Conservation (phyloP, 1,140 invertebrate species). For the Orius insidiosus region DNA sequence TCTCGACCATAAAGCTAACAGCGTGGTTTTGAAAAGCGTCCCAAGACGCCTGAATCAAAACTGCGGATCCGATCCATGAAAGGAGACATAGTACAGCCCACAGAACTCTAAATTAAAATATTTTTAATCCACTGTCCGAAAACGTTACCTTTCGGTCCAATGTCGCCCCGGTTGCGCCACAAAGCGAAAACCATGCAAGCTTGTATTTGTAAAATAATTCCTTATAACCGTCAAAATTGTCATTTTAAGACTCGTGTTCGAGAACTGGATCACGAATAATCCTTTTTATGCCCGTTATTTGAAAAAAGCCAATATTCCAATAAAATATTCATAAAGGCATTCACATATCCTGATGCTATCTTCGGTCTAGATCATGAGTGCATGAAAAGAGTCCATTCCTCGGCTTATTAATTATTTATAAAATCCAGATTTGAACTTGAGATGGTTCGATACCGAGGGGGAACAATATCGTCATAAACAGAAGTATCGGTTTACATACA, state of each 20-base stretch:
- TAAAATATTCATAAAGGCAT: no score
- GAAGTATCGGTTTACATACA: no score
- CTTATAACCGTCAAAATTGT: slow-evolving; percentile 2
- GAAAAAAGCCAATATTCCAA: no score
- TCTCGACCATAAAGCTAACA: slow-evolving; percentile 23
- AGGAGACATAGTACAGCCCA: slow-evolving; percentile 20
- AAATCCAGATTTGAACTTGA: no score
- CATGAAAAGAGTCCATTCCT: no score
- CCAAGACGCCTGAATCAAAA: slow-evolving; percentile 20
- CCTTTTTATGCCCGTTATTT: no score
- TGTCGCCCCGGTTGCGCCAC: slow-evolving; percentile 27
- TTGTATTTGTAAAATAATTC: slow-evolving; percentile 25
- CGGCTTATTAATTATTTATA: no score
- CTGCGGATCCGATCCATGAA: slow-evolving; percentile 16
- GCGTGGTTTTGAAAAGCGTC: slow-evolving; percentile 21
- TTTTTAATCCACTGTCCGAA: no score
- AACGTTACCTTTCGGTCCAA: slow-evolving; percentile 31
- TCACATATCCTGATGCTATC: no score
- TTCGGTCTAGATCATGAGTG: no score
- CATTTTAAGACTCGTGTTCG: neutral
- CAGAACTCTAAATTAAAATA: slow-evolving; percentile 19
- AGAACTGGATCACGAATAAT: neutral
- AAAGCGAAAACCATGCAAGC: slow-evolving; percentile 30
- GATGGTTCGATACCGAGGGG: no score
- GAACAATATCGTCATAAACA: no score